Percentiles rank a stretch among this genome's conserved stretches.
Evolutionary conservation across 2,888 invertebrate genomes (phyloP).

Genomic region (Drosophila helvetica): DNA sequence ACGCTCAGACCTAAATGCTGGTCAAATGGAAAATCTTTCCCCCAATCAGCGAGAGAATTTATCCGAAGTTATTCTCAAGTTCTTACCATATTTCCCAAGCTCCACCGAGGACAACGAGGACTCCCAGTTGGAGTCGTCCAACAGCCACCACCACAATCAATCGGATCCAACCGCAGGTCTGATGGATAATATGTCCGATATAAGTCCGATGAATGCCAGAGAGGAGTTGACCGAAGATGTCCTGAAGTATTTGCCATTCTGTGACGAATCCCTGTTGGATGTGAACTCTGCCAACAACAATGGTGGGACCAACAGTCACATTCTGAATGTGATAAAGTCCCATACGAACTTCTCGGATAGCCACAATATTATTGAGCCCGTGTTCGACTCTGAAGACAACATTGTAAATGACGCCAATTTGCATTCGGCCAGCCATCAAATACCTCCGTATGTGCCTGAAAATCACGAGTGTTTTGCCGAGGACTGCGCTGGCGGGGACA

Average conservation of each 20-base stretch:
- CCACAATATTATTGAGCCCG: constrained; percentile 59
- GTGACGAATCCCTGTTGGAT: constrained; percentile 56
- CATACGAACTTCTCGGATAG: constrained; percentile 56
- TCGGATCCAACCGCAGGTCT: constrained; percentile 45
- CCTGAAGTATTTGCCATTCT: constrained; percentile 47
- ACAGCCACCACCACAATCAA: constrained; percentile 36
- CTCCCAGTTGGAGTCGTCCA: constrained; percentile 51
- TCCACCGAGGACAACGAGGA: constrained; percentile 64
- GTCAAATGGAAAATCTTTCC: constrained; percentile 48
- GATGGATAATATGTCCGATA: constrained; percentile 50
- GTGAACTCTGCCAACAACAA: constrained; percentile 38
- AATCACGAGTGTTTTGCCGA: constrained; percentile 62
- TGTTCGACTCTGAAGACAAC: constrained; percentile 75
- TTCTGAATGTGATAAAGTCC: constrained; percentile 31
- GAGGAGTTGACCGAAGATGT: constrained; percentile 2
- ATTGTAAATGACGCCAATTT: constrained; percentile 83
- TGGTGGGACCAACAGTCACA: constrained; percentile 16
- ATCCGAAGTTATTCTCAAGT: constrained; percentile 55
- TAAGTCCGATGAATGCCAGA: constrained; percentile 41
- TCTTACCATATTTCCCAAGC: constrained; percentile 45
- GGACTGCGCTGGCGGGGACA: constrained; percentile 57
- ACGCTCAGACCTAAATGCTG: constrained; percentile 44
- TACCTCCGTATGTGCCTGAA: constrained; percentile 60
- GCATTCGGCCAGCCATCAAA: constrained; percentile 81
- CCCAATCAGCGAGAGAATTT: constrained; percentile 44